Evolutionary conservation across 2,888 invertebrate species (phyloP).

Genomic region (Ophion slaviceki): DNA sequence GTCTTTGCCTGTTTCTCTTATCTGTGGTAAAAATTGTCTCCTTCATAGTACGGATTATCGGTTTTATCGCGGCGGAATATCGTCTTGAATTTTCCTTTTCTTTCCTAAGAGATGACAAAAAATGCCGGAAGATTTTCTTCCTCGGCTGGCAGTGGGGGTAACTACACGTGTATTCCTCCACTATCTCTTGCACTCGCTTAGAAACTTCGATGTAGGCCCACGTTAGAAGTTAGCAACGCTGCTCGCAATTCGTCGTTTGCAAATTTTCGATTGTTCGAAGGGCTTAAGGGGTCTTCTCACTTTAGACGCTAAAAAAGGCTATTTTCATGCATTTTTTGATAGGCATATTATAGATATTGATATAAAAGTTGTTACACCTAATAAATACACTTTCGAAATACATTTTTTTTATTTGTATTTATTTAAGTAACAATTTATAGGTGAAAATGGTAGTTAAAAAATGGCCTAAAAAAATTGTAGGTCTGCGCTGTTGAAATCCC

Average conservation of each 20-base stretch:
- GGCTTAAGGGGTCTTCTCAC: too few relatives aligned
- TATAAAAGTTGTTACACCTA: too few relatives aligned
- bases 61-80: constrained; percentile 74
- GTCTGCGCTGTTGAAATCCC: too few relatives aligned
- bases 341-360: too few relatives aligned
- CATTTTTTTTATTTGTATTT: too few relatives aligned
- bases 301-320: too few relatives aligned
- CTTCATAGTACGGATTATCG: constrained; percentile 69
- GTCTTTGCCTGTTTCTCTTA: constrained; percentile 58
- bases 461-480: too few relatives aligned
- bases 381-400: too few relatives aligned
- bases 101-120: not conserved
- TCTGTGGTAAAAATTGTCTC: constrained; percentile 67
- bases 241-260: not conserved
- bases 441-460: too few relatives aligned
- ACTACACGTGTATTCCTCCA: constrained; percentile 74
- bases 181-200: constrained; percentile 76
- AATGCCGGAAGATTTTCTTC: constrained; percentile 13
- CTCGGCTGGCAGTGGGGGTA: constrained; percentile 34
- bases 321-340: too few relatives aligned
- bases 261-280: not conserved
- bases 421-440: too few relatives aligned
- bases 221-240: not conserved
- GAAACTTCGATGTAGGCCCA: constrained; percentile 64
- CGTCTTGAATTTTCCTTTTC: constrained; percentile 70